Percentiles rank a stretch among this genome's conserved stretches.
These are phyloP conservation scores for Lithophane leautieri DNA, from an alignment of 2,888 invertebrate species.

Conservation along the genomic window DNA sequence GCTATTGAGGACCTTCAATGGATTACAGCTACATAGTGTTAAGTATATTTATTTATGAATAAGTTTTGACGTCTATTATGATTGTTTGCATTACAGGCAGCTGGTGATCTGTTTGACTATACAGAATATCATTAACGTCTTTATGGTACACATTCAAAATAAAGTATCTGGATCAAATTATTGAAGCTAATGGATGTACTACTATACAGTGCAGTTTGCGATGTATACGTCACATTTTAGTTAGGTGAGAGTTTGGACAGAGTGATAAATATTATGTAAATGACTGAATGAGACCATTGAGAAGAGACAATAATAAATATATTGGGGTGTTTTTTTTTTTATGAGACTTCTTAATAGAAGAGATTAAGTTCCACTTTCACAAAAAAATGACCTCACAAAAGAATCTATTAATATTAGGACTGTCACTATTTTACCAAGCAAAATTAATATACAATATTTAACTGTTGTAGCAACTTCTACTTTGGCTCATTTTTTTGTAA, in stretches of 20 bases:
- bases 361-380: slow-evolving; percentile 30
- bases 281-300: slow-evolving; percentile 69
- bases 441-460: slow-evolving; percentile 44
- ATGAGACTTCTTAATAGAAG: slow-evolving; percentile 19
- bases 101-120: slow-evolving; percentile 88
- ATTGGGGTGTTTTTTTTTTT: slow-evolving; percentile 38
- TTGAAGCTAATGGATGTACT: slow-evolving; percentile 77
- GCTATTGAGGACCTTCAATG: slow-evolving; percentile 11
- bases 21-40: slow-evolving; percentile 34
- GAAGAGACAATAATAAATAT: slow-evolving; percentile 64
- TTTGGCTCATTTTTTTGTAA: slow-evolving; percentile 70
- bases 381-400: slow-evolving; percentile 26
- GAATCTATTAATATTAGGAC: slow-evolving; percentile 37
- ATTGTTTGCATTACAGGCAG: slow-evolving; percentile 90
- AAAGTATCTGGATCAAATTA: slow-evolving; percentile 81
- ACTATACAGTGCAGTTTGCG: slow-evolving; percentile 64
- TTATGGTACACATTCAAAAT: slow-evolving; percentile 80
- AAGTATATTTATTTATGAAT: slow-evolving; percentile 45
- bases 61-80: slow-evolving; percentile 69
- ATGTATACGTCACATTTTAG: slow-evolving; percentile 62
- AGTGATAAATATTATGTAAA: slow-evolving; percentile 58
- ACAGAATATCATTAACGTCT: slow-evolving; percentile 83
- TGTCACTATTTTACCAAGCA: slow-evolving; percentile 31
- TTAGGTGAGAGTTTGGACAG: slow-evolving; percentile 64
- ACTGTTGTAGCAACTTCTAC: slow-evolving; percentile 63